Evolutionary conservation across 2,888 invertebrate species (phyloP).

Genomic region (Dastarcus helophoroides): DNA sequence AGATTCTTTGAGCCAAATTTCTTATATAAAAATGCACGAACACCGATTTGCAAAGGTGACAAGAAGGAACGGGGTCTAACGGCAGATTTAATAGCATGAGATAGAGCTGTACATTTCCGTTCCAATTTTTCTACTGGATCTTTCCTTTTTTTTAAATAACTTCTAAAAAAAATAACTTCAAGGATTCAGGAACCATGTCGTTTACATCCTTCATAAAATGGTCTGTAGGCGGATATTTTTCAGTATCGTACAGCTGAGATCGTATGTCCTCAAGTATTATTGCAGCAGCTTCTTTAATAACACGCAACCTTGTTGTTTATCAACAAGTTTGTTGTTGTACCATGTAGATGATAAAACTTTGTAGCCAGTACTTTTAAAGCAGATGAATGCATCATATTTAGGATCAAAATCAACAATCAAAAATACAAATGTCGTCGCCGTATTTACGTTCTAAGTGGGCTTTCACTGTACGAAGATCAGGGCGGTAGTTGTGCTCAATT

Average conservation of each 20-base stretch:
- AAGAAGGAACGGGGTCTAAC: constrained; percentile 16
- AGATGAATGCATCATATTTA: constrained; percentile 13
- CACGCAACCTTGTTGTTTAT: constrained; percentile 13
- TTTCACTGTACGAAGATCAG: constrained; percentile 11
- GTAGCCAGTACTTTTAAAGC: constrained; percentile 16
- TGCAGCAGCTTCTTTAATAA: constrained; percentile 16
- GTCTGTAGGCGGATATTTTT: constrained; percentile 9
- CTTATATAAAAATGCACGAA: constrained; percentile 15
- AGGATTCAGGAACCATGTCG: constrained; percentile 9
- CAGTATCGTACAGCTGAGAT: constrained; percentile 11
- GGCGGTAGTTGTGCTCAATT: constrained; percentile 7
- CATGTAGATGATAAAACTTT: constrained; percentile 14
- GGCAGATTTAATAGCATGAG: too few relatives aligned
- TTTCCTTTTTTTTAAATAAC: too few relatives aligned
- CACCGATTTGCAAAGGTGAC: constrained; percentile 12
- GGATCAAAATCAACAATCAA: constrained; percentile 9
- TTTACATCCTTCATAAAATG: not conserved
- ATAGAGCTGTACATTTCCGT: too few relatives aligned
- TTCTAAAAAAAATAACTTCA: too few relatives aligned
- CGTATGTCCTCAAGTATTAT: constrained; percentile 16
- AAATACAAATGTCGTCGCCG: constrained; percentile 15
- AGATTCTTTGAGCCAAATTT: constrained; percentile 18
- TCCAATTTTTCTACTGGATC: too few relatives aligned
- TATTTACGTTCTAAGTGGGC: constrained; percentile 11
- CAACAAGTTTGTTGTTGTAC: constrained; percentile 3